Conservation (phyloP, 2,888 invertebrate genomes). For the Disparrhopalites patrizii region DNA sequence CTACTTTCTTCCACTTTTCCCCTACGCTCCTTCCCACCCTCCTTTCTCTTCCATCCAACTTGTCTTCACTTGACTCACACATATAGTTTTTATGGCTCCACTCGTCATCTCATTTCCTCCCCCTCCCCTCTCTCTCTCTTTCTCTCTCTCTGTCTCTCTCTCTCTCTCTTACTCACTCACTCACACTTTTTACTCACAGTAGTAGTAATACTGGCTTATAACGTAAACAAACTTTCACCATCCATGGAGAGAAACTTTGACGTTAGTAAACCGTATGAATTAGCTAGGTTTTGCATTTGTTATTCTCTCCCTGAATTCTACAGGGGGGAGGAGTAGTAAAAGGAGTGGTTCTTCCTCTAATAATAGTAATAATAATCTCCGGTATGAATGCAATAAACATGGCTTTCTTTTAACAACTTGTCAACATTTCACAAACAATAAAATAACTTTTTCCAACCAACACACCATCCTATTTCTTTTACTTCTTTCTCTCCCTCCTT, state of each 20-base stretch:
- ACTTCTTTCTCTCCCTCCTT: background rate
- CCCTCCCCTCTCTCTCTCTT: background rate
- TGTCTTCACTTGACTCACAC: background rate
- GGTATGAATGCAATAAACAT: background rate
- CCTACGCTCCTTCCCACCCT: too few relatives aligned
- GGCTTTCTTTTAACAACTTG: background rate
- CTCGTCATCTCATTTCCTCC: too few relatives aligned
- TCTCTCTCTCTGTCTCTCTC: background rate
- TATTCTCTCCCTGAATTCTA: background rate
- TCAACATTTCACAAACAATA: background rate
- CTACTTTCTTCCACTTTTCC: too few relatives aligned
- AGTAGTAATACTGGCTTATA: too few relatives aligned
- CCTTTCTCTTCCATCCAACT: too few relatives aligned
- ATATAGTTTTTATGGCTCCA: background rate
- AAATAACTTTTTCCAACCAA: background rate
- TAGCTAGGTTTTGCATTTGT: background rate
- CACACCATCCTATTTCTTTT: too few relatives aligned
- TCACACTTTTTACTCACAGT: background rate
- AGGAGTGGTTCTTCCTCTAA: too few relatives aligned
- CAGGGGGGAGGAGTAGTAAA: too few relatives aligned
- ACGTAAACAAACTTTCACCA: slow-evolving; percentile 25
- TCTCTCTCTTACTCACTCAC: background rate
- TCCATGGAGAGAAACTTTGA: background rate
- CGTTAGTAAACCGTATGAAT: background rate
- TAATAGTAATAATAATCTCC: background rate